Evolutionary conservation across 2,797 vertebrate species (phyloP).

Genomic region (Notolabrus celidotus): DNA sequence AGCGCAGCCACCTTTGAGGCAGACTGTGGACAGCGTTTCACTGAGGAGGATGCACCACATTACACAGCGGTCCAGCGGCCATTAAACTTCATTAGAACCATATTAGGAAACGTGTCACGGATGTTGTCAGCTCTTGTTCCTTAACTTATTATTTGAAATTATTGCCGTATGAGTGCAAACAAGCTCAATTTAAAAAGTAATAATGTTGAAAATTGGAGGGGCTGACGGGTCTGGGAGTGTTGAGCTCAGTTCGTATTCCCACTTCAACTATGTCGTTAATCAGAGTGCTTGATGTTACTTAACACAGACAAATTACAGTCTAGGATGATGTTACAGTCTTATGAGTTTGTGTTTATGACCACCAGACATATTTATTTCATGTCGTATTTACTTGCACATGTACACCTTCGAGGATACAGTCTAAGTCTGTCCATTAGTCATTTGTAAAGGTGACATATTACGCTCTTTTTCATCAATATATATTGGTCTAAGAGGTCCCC

Average conservation of each 20-base stretch:
- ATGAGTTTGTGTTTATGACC: no score
- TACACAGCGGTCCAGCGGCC: background rate
- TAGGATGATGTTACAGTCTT: no score
- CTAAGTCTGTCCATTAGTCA: no score
- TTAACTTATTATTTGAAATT: background rate
- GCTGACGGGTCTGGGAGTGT: background rate
- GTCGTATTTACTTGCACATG: no score
- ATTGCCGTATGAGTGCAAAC: background rate
- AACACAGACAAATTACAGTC: no score
- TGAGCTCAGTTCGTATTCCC: background rate
- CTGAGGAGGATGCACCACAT: conserved; percentile 38
- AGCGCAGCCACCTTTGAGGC: conserved; percentile 32
- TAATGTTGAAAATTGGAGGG: background rate
- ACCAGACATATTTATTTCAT: no score
- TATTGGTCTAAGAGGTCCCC: no score
- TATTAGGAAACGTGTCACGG: conserved; percentile 8
- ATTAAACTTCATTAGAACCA: conserved; percentile 38
- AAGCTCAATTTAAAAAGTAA: background rate
- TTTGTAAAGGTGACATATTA: no score
- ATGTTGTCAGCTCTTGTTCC: conserved; percentile 1
- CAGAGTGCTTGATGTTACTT: background rate
- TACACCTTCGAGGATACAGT: no score
- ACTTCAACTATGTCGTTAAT: background rate
- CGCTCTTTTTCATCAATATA: no score
- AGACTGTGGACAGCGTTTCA: conserved; percentile 31